phyloP scores from a whole-genome alignment of 2,113 vertebrate species.

The Psilopogon haemacephalus region DNA sequence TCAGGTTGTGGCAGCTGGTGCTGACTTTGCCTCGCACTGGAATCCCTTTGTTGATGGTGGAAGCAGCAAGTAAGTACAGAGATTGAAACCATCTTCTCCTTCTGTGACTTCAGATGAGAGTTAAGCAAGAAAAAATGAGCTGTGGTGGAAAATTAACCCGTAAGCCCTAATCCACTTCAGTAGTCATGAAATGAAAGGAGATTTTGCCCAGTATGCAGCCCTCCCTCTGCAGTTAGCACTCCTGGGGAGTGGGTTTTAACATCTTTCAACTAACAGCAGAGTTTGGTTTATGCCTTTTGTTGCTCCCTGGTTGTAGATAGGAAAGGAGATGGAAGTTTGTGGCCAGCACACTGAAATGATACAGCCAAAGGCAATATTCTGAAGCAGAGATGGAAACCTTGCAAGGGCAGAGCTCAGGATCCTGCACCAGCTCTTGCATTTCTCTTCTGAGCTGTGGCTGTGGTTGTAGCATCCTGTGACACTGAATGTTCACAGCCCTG shows the following conservation, averaged over 20 bases:
- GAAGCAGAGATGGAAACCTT: not conserved
- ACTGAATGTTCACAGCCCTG: not conserved
- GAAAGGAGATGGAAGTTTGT: not conserved
- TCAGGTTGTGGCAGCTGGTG: conserved; percentile 87
- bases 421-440: not conserved
- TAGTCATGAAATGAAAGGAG: not conserved
- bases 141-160: not conserved
- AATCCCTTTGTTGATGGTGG: conserved; percentile 88
- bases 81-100: not conserved
- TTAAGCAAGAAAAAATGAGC: not conserved
- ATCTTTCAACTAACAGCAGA: rapidly evolving
- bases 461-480: conserved; percentile 2
- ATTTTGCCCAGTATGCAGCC: not conserved
- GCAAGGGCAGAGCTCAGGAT: not conserved
- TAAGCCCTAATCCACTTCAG: not conserved
- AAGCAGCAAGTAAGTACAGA: conserved; percentile 82
- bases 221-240: not conserved
- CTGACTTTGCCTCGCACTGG: conserved; percentile 89
- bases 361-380: not conserved
- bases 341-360: not conserved
- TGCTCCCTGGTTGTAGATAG: not conserved
- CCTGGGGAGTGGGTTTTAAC: not conserved
- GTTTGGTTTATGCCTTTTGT: not conserved
- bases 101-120: not conserved
- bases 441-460: not conserved